Evolutionary conservation across 1,140 invertebrate species (phyloP).

Genomic region (Habropoda laboriosa): DNA sequence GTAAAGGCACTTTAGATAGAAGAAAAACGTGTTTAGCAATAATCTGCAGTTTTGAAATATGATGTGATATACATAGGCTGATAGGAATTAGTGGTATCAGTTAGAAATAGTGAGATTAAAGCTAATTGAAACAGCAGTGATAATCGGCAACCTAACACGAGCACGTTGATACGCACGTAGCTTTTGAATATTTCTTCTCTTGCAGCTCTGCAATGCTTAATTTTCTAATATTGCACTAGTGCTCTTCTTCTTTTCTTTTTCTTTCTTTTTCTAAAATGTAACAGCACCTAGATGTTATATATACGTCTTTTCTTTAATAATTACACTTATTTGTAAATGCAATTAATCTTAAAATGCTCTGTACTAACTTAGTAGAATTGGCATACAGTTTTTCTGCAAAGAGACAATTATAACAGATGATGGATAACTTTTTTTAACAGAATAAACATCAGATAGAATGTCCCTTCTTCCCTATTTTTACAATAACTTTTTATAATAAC

Average conservation of each 20-base stretch:
- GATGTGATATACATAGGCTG: conserved; percentile 7
- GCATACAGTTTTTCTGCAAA: background rate
- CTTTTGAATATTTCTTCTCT: conserved; percentile 32
- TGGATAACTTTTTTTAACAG: background rate
- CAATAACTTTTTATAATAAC: background rate
- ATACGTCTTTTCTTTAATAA: background rate
- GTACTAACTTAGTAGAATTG: background rate
- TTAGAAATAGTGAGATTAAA: conserved; percentile 21
- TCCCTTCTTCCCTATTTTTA: background rate
- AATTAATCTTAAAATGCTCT: background rate
- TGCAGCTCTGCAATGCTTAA: background rate
- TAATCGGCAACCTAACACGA: background rate
- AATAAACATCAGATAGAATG: background rate
- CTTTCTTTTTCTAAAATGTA: too few species aligned
- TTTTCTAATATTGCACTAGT: background rate
- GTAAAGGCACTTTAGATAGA: background rate
- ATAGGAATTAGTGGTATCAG: conserved; percentile 30
- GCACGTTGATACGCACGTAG: conserved; percentile 10
- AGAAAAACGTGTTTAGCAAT: background rate
- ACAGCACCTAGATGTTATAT: too few species aligned
- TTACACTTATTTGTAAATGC: background rate
- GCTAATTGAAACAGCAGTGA: conserved; percentile 6
- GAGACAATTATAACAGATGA: background rate
- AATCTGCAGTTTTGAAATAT: background rate
- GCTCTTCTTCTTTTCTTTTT: background rate